Base-by-base conservation (phyloP, 2,888 invertebrate genomes). In the Flabesymbios commensalis region DNA sequence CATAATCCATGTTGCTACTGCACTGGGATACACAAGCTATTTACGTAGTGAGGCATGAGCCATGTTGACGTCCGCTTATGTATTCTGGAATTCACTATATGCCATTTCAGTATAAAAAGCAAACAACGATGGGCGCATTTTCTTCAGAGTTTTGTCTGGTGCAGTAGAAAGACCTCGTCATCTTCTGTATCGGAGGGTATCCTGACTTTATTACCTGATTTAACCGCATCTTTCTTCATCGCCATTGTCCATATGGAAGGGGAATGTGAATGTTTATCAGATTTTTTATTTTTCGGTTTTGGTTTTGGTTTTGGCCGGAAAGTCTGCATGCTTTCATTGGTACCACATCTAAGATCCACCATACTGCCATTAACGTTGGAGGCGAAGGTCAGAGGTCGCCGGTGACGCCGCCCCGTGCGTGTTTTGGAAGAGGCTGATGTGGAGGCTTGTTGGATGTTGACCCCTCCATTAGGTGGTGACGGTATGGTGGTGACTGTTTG, bases 341-440 rank as follows among this genome's bases (percentile, higher is more conserved):
- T 42, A 41, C 51, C 48, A 51, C 64, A 64, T 32, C 69, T 45
- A 14, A 69, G 57, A 52, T 69, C 69, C 24, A 69, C 67, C 69
- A 69, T 69, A 57, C 67, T 68, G 26, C 69, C 69, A 57, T 69
- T 69, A 29, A 32, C 19, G 51, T 69, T 69, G 57, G 58, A 61
- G 17, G 48, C 52, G 56, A 67, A 68, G 4, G 42, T 56, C 19
- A 68, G 45, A 2, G 61, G 61, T 5, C 54, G 51, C 28, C 58
- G 57, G 19, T 26, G 22, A n/a, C 17, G 29, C 4, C 51, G 28
- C 17, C 39, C 58, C 1, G 24, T 26, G 2, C 24, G 28, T 29
- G 55, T 31, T n/a, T 26, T 7, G 5, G 2, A 7, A 7, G 55
- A 22, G 31, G 28, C 17, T 28, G 19, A 14, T 5, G 10, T 36